These are phyloP conservation scores for Drosophila mimica DNA, from an alignment of 2,888 invertebrate species.

Conservation along the genomic window DNA sequence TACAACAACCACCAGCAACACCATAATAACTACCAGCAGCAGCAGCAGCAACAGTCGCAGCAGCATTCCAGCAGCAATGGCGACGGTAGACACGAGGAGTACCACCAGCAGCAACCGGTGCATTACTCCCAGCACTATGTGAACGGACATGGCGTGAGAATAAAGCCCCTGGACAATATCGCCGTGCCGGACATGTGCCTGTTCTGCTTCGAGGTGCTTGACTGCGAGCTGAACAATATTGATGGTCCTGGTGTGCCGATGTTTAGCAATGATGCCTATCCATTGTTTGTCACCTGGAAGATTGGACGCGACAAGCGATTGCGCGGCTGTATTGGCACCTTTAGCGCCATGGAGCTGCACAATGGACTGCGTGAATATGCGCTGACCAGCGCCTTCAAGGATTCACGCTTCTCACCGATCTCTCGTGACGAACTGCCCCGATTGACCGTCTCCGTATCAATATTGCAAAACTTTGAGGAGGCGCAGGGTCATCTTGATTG, in stretches of 20 bases:
- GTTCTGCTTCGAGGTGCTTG: constrained; percentile 99
- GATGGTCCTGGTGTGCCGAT: constrained; percentile 96
- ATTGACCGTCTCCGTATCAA: constrained; percentile 97
- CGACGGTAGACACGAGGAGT: constrained; percentile 53
- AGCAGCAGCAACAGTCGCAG: constrained; percentile 54
- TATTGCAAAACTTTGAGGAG: constrained; percentile 96
- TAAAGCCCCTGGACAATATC: constrained; percentile 85
- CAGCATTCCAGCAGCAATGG: constrained; percentile 66
- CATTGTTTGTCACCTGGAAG: constrained; percentile 99
- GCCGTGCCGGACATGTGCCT: constrained; percentile 98
- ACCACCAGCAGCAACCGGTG: constrained; percentile 67
- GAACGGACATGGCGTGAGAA: constrained; percentile 84
- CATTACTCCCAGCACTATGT: constrained; percentile 77
- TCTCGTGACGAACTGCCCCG: constrained; percentile 96
- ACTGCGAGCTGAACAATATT: constrained; percentile 96
- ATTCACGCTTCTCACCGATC: constrained; percentile 97
- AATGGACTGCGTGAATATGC: constrained; percentile 98
- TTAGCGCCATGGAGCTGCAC: constrained; percentile 98
- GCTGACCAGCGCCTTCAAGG: constrained; percentile 98
- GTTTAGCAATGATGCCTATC: constrained; percentile 98
- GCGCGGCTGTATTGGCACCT: constrained; percentile 99
- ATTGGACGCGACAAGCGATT: constrained; percentile 97
- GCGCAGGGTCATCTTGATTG: constrained; percentile 98
- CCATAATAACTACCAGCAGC: constrained; percentile 62
- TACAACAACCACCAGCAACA: constrained; percentile 69